Evolutionary conservation across 2,888 invertebrate genomes (phyloP).

Genomic region (Drosophila nigritarsus): DNA sequence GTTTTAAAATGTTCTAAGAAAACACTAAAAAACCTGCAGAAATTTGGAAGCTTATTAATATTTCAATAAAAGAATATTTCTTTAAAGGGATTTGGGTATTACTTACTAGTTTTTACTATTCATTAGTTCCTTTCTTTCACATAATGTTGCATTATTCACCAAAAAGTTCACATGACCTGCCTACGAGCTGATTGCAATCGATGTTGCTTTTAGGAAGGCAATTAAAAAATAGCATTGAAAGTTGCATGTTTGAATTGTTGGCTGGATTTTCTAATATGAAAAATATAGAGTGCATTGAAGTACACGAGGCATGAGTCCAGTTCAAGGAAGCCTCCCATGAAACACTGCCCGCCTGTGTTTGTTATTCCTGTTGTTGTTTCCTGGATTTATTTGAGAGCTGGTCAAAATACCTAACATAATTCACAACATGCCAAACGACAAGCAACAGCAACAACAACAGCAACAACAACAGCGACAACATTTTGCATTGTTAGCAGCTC

Average conservation of each 20-base stretch:
- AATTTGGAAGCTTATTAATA: no score
- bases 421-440: conserved; percentile 81
- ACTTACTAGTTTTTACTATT: neutral
- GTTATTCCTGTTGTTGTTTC: conserved; percentile 30
- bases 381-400: conserved; percentile 61
- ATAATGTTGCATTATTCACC: neutral
- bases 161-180: neutral
- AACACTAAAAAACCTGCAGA: no score
- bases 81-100: neutral
- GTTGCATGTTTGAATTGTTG: conserved; percentile 43
- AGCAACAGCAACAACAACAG: conserved; percentile 56
- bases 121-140: neutral
- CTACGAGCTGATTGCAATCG: neutral
- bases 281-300: conserved; percentile 27
- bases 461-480: conserved; percentile 69
- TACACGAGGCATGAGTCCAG: conserved; percentile 15
- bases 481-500: conserved; percentile 81
- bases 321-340: conserved; percentile 25
- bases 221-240: conserved; percentile 62
- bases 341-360: conserved; percentile 16
- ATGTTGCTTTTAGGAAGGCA: conserved; percentile 11
- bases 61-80: neutral
- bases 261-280: conserved; percentile 47
- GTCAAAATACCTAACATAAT: conserved; percentile 78
- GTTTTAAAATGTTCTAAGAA: no score